Conservation (phyloP, 2,797 vertebrate genomes). For the Parauchenoglanis punctatus region DNA sequence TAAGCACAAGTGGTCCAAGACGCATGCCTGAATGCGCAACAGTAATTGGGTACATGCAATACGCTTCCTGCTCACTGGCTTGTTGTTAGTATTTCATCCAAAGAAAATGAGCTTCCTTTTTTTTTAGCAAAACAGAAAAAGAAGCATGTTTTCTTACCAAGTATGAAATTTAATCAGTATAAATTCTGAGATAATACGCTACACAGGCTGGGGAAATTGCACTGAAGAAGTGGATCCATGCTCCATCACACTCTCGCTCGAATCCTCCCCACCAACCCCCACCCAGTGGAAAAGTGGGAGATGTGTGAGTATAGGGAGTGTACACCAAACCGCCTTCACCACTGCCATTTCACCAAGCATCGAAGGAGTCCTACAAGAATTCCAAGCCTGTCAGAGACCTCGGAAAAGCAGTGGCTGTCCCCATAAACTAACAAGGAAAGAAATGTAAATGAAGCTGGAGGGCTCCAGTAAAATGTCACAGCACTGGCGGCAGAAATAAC, state of each 20-base stretch:
- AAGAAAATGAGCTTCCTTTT: slow-evolving; percentile 32
- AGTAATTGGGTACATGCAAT: slow-evolving; percentile 43
- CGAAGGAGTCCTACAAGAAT: slow-evolving; percentile 27
- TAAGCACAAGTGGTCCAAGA: slow-evolving; percentile 39
- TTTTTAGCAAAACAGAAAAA: slow-evolving; percentile 5
- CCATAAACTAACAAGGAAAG: slow-evolving; percentile 13
- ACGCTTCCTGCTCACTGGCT: slow-evolving; percentile 28
- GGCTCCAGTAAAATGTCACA: slow-evolving; percentile 24
- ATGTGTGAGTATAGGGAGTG: slow-evolving; percentile 36
- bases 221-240: slow-evolving; percentile 14
- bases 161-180: slow-evolving; percentile 43
- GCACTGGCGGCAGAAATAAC: slow-evolving; percentile 1
- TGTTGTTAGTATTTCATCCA: slow-evolving; percentile 24
- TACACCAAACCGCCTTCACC: slow-evolving; percentile 25
- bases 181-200: slow-evolving; percentile 33
- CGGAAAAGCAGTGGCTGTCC: slow-evolving; percentile 13
- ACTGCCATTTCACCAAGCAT: slow-evolving; percentile 20
- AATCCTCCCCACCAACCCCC: neutral
- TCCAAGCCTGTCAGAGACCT: slow-evolving; percentile 13
- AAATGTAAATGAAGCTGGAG: slow-evolving; percentile 30
- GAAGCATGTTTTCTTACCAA: slow-evolving; percentile 23
- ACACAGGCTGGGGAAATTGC: slow-evolving; percentile 21
- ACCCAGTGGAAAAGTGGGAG: neutral
- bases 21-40: slow-evolving; percentile 42
- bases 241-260: slow-evolving; percentile 14